These are phyloP conservation scores for Artemia sp. DNA, from an alignment of 2,888 invertebrate genomes.

Conservation along the genomic window DNA sequence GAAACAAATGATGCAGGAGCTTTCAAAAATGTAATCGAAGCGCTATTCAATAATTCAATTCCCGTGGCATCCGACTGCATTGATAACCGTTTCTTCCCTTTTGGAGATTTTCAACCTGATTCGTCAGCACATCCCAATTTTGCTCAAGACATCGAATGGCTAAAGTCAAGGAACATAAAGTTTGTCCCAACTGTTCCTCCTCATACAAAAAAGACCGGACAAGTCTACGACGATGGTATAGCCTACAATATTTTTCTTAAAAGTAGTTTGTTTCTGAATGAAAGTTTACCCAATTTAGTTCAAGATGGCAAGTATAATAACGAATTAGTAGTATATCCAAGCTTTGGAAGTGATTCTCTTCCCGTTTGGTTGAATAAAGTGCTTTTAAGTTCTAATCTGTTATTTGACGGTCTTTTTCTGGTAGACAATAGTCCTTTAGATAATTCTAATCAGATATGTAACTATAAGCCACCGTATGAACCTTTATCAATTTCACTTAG, in stretches of 20 bases:
- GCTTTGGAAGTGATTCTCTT: not conserved
- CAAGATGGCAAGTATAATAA: not conserved
- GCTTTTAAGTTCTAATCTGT: not conserved
- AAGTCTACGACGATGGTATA: not conserved
- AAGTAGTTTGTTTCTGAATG: not conserved
- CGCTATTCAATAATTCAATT: constrained; percentile 24
- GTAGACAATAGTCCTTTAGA: constrained; percentile 26
- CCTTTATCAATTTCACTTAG: not conserved
- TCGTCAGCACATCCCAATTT: not conserved
- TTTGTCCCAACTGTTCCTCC: constrained; percentile 20
- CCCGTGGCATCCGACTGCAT: constrained; percentile 35
- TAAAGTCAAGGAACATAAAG: constrained; percentile 12
- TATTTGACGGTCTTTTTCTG: constrained; percentile 24
- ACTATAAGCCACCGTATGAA: not conserved
- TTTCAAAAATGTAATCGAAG: constrained; percentile 16
- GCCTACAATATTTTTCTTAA: not conserved
- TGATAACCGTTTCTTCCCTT: constrained; percentile 27
- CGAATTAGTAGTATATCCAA: constrained; percentile 9
- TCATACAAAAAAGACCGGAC: constrained; percentile 17
- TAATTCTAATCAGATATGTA: constrained; percentile 21
- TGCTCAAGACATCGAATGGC: not conserved
- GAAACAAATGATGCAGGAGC: constrained; percentile 24
- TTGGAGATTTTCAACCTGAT: not conserved
- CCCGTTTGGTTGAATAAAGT: not conserved
- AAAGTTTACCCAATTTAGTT: not conserved